Base-by-base conservation (phyloP, 2,113 vertebrate genomes). In the Nibea albiflora region DNA sequence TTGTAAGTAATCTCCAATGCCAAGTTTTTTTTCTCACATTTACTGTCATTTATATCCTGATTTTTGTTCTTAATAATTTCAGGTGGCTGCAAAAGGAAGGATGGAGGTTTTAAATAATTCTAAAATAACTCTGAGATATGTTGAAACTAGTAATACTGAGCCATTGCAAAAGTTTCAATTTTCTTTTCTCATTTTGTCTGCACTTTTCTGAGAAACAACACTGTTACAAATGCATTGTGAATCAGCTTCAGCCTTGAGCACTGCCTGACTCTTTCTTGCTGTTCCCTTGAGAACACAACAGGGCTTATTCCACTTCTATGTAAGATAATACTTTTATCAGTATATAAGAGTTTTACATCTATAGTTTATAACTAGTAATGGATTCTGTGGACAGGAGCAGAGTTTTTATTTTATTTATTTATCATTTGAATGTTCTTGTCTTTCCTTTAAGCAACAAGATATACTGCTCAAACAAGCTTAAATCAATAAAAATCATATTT, bases 401-500 rank as follows among this genome's bases (percentile, higher is more conserved):
- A 0, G 0, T 47, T 49, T 46, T 62, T 66, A 58, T 62, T 81
- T 85, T 70, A 19, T 60, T 72, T 85, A 35, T 35, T 35, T 35
- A 35, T 73, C 58, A 60, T 81, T 87, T 73, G 1, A 79, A 82
- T 46, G 35, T 63, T 65, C 70, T 68, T 76, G 56, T 76, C 39
- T 47, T 79, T 85, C 67, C 22, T 71, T 68, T 58, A 74, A 81
- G 39, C 73, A 73, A 87, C 49, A 82, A 73, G 60, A 82, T 72
- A 70, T 46, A 76, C 50, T 56, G 65, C 68, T 81, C 20, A 46
- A 80, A 67, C 39, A 64, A 79, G 26, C 52, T 74, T 66, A 56
- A 80, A 83, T 88, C 77, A 89, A 87, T 88, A 84, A 85, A 87
- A 75, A 69, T 42, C 16, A 53, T 85, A 87, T 92, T 93, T 93